These are phyloP conservation scores for Antitype chi DNA, from an alignment of 2,888 invertebrate genomes.

Conservation along the genomic window DNA sequence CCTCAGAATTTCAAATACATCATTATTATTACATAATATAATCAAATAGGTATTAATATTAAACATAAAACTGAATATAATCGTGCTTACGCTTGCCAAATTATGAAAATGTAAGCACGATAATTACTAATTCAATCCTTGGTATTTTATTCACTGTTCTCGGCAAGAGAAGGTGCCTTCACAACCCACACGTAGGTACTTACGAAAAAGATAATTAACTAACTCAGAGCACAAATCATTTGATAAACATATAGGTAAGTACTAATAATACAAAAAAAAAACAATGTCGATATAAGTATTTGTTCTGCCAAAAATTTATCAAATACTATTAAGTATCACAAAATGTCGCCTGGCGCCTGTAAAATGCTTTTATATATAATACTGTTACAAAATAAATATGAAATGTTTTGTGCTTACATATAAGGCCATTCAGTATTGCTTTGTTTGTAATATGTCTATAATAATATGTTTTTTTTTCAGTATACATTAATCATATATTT, in stretches of 20 bases:
- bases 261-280: slow-evolving; percentile 26
- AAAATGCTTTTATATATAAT: slow-evolving; percentile 81
- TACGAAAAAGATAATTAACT: slow-evolving; percentile 34
- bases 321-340: slow-evolving; percentile 74
- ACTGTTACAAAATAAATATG: slow-evolving; percentile 77
- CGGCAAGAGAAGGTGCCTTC: slow-evolving; percentile 63
- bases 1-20: neutral
- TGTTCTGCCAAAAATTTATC: slow-evolving; percentile 59
- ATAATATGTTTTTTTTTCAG: slow-evolving; percentile 56
- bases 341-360: slow-evolving; percentile 73
- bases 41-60: neutral
- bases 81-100: slow-evolving; percentile 18
- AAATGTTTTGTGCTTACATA: slow-evolving; percentile 73
- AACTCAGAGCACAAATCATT: slow-evolving; percentile 42
- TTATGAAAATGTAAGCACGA: slow-evolving; percentile 13
- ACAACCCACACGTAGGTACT: slow-evolving; percentile 61
- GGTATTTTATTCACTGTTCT: slow-evolving; percentile 44
- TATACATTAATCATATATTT: slow-evolving; percentile 60
- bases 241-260: slow-evolving; percentile 31
- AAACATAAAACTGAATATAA: neutral
- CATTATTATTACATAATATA: neutral
- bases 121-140: slow-evolving; percentile 41
- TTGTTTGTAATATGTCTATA: slow-evolving; percentile 70
- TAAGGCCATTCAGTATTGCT: slow-evolving; percentile 87
- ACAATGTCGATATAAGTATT: slow-evolving; percentile 40